These are phyloP conservation scores for Macroglossus sobrinus DNA, from an alignment of 2,113 vertebrate species.

Conservation along the genomic window DNA sequence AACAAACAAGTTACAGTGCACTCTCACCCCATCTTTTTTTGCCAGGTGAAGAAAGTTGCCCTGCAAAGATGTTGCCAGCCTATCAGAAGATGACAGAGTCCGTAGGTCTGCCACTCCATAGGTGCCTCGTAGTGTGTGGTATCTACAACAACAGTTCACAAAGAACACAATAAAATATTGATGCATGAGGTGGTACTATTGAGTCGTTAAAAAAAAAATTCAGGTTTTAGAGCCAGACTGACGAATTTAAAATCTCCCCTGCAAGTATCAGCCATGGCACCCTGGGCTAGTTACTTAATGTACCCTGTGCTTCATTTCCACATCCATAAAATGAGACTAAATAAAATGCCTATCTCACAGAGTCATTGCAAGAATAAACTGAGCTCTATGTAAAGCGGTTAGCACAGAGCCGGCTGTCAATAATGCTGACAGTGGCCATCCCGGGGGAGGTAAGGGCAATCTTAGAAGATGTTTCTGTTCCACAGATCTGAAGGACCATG, in stretches of 20 bases:
- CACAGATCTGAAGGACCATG: neutral
- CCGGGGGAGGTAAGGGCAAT: fast-evolving
- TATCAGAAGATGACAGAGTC: slow-evolving; percentile 77
- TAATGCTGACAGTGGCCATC: too few species aligned
- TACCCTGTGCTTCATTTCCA: neutral
- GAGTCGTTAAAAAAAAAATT: neutral
- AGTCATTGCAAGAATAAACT: neutral
- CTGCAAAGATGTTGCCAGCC: slow-evolving; percentile 83
- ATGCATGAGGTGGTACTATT: fast-evolving
- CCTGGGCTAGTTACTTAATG: neutral
- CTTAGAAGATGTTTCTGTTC: too few species aligned
- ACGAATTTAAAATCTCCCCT: neutral
- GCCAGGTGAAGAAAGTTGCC: slow-evolving; percentile 84
- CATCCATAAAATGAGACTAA: neutral
- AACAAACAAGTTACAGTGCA: neutral
- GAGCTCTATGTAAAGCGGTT: neutral
- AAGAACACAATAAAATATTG: neutral
- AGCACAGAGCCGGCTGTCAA: neutral
- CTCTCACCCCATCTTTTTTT: slow-evolving; percentile 84
- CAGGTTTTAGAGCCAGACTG: neutral
- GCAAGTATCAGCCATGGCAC: neutral
- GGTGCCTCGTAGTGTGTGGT: slow-evolving; percentile 85
- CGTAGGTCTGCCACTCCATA: slow-evolving; percentile 83
- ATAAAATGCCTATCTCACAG: neutral
- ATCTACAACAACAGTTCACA: slow-evolving; percentile 78